Base-by-base conservation (phyloP, 2,888 invertebrate species). In the Pinctada fucata region DNA sequence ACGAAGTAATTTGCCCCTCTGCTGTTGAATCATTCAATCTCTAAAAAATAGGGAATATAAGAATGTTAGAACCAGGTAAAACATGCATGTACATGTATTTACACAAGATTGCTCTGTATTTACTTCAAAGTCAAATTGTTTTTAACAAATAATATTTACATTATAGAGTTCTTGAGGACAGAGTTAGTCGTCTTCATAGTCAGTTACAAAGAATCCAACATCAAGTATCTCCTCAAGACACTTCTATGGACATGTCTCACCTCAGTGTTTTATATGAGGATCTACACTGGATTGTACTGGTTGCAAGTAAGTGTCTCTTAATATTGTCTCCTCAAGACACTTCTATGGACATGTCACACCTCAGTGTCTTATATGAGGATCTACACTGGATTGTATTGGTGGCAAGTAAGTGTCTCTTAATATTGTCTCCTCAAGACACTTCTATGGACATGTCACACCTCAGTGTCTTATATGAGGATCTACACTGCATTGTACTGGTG, bases 371-470 rank as follows among this genome's bases (percentile, higher is more conserved):
- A 58, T 97, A 96, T 90, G 97, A 98, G 93, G 97, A 97, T 93
- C 93, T 97, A 47, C 97, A 97, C 92, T 98, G 97, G 98, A 94
- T 96, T 50, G 93, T 97, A 49, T 94, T 98, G 88, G 95, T 97
- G 75, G 88, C 93, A 71, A 93, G 94, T 93, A 72, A 66, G 79
- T 79, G 10, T 52, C 10, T 52, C 58, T n/a, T n/a, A n/a, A n/a
- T n/a, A n/a, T n/a, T n/a, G n/a, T 65, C 70, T 73, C 73, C n/a
- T n/a, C n/a, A n/a, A n/a, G n/a, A n/a, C n/a, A n/a, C n/a, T n/a
- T n/a, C n/a, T n/a, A n/a, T n/a, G 76, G 72, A 64, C 63, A 85
- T 88, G 63, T 81, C 87, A 47, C 92, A 94, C 75, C 90, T 96
- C 50, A 94, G 95, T 79, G 94, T 93, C 72, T 10, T 52, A 58